phyloP scores from a whole-genome alignment of 2,113 vertebrate species.

The Capreolus pygargus region DNA sequence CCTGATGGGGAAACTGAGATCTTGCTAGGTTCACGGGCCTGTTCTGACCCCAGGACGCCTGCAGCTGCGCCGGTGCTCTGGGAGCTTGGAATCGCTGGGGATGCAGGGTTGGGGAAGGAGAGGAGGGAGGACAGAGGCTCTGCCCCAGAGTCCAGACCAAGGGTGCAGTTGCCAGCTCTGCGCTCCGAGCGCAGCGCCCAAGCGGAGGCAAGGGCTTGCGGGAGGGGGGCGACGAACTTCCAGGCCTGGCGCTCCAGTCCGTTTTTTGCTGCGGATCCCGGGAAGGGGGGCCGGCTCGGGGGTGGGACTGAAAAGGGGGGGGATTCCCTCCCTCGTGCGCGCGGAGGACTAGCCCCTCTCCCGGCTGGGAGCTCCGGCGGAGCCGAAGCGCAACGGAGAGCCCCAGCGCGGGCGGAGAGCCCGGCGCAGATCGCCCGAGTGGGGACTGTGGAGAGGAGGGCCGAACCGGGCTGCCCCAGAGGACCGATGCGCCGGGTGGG shows the following conservation, averaged over 20 bases:
- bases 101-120: not conserved
- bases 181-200: not conserved
- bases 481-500: conserved; percentile 68
- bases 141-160: not conserved
- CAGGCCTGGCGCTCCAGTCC: conserved; percentile 70
- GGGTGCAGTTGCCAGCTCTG: not conserved
- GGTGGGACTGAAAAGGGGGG: conserved; percentile 67
- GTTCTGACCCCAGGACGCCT: not conserved
- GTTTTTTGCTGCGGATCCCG: conserved; percentile 73
- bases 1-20: not conserved
- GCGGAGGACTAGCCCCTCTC: conserved; percentile 56
- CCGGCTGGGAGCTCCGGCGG: conserved; percentile 15
- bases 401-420: conserved; percentile 12
- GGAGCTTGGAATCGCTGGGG: not conserved
- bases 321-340: conserved; percentile 74
- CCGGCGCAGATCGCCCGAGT: not conserved
- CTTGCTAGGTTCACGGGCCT: not conserved
- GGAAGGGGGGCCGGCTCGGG: conserved; percentile 65
- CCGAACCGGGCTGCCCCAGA: not conserved
- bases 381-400: conserved; percentile 44
- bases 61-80: not conserved
- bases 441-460: not conserved
- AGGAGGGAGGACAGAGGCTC: not conserved
- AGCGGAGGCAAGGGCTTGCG: not conserved
- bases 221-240: conserved; percentile 67